These are phyloP conservation scores for Sesamia nonagrioides DNA, from an alignment of 1,140 invertebrate genomes.

Conservation along the genomic window DNA sequence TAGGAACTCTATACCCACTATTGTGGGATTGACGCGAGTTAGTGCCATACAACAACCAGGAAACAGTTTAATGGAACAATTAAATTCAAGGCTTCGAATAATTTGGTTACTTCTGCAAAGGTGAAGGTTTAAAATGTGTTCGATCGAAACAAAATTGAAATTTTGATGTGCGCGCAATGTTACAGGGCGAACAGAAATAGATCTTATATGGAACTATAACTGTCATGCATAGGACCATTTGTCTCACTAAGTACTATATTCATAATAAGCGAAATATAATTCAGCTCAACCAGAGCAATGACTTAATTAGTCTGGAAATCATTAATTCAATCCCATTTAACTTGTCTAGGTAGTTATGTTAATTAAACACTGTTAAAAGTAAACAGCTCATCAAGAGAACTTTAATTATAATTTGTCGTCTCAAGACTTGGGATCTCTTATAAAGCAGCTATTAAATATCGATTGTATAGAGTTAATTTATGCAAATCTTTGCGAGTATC, in stretches of 20 bases:
- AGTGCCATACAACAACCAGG: background rate
- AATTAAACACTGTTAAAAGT: conserved; percentile 14
- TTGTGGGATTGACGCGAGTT: conserved; percentile 7
- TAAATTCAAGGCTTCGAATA: background rate
- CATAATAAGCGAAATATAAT: background rate
- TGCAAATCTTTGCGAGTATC: conserved; percentile 26
- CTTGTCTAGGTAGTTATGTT: conserved; percentile 18
- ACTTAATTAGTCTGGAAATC: background rate
- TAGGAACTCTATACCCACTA: conserved; percentile 16
- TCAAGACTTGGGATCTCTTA: background rate
- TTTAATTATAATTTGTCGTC: conserved; percentile 27
- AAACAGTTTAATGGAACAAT: background rate
- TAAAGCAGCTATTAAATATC: conserved; percentile 16
- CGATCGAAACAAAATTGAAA: too few relatives aligned
- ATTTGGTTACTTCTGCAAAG: background rate
- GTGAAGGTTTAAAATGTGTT: too few relatives aligned
- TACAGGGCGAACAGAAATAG: too few relatives aligned
- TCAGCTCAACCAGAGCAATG: background rate
- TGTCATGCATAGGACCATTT: too few relatives aligned
- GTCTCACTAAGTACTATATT: too few relatives aligned
- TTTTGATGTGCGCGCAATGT: too few relatives aligned
- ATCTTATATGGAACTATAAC: too few relatives aligned
- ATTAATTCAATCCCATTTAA: conserved; percentile 1
- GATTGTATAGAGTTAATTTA: conserved; percentile 24
- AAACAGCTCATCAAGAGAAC: background rate